phyloP scores from a whole-genome alignment of 2,797 vertebrate species.

The Myripristis jacobus region DNA sequence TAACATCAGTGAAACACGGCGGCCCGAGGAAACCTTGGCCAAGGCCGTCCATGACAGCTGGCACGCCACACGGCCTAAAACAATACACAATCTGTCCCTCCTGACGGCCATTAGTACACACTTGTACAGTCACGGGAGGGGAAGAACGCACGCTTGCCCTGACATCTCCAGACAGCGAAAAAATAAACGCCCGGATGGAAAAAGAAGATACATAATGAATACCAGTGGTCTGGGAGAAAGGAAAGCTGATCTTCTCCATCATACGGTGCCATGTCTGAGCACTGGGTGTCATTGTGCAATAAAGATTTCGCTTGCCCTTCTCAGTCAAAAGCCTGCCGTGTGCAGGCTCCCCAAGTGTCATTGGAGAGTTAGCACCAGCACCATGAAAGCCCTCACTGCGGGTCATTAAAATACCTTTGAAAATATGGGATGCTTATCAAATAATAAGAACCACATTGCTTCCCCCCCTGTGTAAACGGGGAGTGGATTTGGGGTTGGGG shows the following conservation, averaged over 20 bases:
- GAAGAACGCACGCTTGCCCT: constrained; percentile 64
- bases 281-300: constrained; percentile 63
- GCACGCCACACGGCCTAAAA: constrained; percentile 70
- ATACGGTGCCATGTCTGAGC: constrained; percentile 6
- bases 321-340: constrained; percentile 47
- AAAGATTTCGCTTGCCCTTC: constrained; percentile 54
- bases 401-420: constrained; percentile 87
- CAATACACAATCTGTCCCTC: constrained; percentile 78
- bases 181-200: constrained; percentile 76
- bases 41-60: constrained; percentile 78
- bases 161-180: constrained; percentile 75
- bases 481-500: constrained; percentile 61
- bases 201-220: constrained; percentile 77
- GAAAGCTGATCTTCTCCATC: constrained; percentile 64
- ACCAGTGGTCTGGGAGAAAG: constrained; percentile 71
- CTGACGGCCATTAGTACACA: constrained; percentile 72
- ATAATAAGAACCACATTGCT: constrained; percentile 90
- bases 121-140: constrained; percentile 60
- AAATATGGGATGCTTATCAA: constrained; percentile 90
- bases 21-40: constrained; percentile 59
- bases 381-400: constrained; percentile 83
- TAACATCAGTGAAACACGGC: constrained; percentile 45
- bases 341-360: constrained; percentile 62
- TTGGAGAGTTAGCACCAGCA: constrained; percentile 58
- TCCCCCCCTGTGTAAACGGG: constrained; percentile 62